phyloP scores from a whole-genome alignment of 2,888 invertebrate genomes.

The Eupithecia abbreviata region DNA sequence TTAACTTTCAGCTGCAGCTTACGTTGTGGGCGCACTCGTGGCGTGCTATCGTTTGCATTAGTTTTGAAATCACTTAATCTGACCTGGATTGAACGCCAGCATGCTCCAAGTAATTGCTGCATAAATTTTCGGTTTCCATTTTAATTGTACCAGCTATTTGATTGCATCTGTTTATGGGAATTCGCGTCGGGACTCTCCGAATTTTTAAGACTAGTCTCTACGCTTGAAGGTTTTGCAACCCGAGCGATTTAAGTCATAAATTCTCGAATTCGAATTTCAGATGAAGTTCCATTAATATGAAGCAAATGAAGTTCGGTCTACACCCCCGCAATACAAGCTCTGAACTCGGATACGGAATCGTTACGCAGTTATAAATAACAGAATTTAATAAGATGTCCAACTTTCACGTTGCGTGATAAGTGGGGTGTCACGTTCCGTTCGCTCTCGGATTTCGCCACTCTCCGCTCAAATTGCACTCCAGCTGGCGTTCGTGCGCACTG shows the following conservation, averaged over 20 bases:
- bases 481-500: slow-evolving; percentile 60
- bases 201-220: slow-evolving; percentile 11
- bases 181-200: slow-evolving; percentile 21
- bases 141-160: slow-evolving; percentile 66
- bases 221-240: not conserved
- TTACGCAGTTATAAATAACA: slow-evolving; percentile 69
- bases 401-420: slow-evolving; percentile 77
- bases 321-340: slow-evolving; percentile 43
- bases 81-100: slow-evolving; percentile 77
- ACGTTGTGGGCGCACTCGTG: slow-evolving; percentile 61
- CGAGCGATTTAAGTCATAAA: slow-evolving; percentile 1
- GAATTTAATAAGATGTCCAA: slow-evolving; percentile 75
- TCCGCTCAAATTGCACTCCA: slow-evolving; percentile 71
- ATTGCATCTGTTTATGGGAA: slow-evolving; percentile 32
- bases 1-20: slow-evolving; percentile 67
- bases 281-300: slow-evolving; percentile 14
- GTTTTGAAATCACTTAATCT: slow-evolving; percentile 81
- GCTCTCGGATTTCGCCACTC: slow-evolving; percentile 77
- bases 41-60: slow-evolving; percentile 77
- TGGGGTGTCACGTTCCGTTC: slow-evolving; percentile 79
- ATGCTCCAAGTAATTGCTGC: slow-evolving; percentile 78
- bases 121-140: slow-evolving; percentile 74
- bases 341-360: slow-evolving; percentile 48
- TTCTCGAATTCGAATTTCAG: slow-evolving; percentile 24
- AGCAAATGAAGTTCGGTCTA: slow-evolving; percentile 36